phyloP scores from a whole-genome alignment of 2,888 invertebrate species.

The Drosophila ustulata region DNA sequence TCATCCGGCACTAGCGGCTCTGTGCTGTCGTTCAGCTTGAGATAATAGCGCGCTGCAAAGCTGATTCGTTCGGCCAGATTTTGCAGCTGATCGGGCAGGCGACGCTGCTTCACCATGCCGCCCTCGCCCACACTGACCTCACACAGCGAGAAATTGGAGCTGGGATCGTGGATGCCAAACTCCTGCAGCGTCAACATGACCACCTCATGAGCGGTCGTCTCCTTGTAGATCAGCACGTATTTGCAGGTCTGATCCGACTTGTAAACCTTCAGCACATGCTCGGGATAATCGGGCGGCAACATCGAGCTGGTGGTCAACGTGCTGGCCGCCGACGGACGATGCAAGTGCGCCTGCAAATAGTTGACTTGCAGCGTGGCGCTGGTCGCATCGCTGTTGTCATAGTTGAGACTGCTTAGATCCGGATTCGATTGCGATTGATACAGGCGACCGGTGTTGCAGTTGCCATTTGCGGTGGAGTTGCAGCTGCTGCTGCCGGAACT shows the following conservation, averaged over 20 bases:
- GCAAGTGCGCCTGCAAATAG: conserved; percentile 74
- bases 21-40: conserved; percentile 97
- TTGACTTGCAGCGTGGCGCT: conserved; percentile 86
- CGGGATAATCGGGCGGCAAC: conserved; percentile 90
- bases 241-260: conserved; percentile 99
- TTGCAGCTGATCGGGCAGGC: conserved; percentile 96
- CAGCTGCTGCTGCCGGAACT: conserved; percentile 72
- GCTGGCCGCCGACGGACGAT: conserved; percentile 78
- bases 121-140: conserved; percentile 98
- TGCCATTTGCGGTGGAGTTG: conserved; percentile 58
- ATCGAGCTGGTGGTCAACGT: conserved; percentile 68
- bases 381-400: conserved; percentile 87
- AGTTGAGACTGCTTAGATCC: conserved; percentile 90
- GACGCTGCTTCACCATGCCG: conserved; percentile 97
- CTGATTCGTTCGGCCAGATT: conserved; percentile 98
- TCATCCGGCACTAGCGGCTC: conserved; percentile 99
- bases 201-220: conserved; percentile 94
- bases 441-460: conserved; percentile 81
- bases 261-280: conserved; percentile 98
- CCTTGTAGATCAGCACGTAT: conserved; percentile 97
- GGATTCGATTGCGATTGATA: conserved; percentile 96
- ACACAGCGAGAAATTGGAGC: conserved; percentile 97
- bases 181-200: conserved; percentile 98
- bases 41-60: conserved; percentile 95
- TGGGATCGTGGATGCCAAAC: conserved; percentile 97